Base-by-base conservation (phyloP, 2,888 invertebrate species). In the Eueremaeus valkanovi region DNA sequence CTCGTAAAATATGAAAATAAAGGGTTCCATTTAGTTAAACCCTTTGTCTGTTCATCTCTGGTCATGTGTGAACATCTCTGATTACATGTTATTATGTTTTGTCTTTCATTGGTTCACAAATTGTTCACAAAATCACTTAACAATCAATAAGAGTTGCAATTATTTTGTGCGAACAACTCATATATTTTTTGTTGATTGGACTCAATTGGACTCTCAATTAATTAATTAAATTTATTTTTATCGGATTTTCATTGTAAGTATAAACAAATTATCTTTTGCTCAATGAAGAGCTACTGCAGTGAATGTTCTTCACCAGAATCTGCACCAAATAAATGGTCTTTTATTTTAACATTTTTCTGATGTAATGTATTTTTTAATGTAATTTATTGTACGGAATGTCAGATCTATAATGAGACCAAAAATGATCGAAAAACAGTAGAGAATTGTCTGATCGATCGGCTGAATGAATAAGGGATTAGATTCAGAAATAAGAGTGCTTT, bases 81-180 rank as follows among this genome's bases (percentile, higher is more conserved):
- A 5, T 36, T 36, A 36, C 11, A 11, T 5, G 36, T 11, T 36
- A 36, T 36, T 8, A 36, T 8, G 36, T 5, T 5, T 8, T 36
- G 36, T 5, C 6, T 8, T 8, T 8, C 36, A 36, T 8, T 36
- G 36, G 36, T 11, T 36, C 11, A 11, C 55, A 58, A 58, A 58
- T 27, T 24, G 29, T 58, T 29, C 3, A 31, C 29, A 31, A 58
- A 58, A 58, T 58, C 29, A 58, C 29, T 58, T 58, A 58, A 31
- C 29, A 31, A 58, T 58, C 58, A 18, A 58, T 58, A 58, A 58
- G 29, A 58, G 31, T 18, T 29, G 31, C 58, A 58, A 58, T 58
- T 58, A 58, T 58, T 58, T 31, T 29, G 58, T 31, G 58, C 24
- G 31, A 58, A 58, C 58, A n/a, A 58, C 29, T 58, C 5, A 3